These are phyloP conservation scores for Lasiurus borealis DNA, from an alignment of 2,113 vertebrate genomes.

Conservation along the genomic window DNA sequence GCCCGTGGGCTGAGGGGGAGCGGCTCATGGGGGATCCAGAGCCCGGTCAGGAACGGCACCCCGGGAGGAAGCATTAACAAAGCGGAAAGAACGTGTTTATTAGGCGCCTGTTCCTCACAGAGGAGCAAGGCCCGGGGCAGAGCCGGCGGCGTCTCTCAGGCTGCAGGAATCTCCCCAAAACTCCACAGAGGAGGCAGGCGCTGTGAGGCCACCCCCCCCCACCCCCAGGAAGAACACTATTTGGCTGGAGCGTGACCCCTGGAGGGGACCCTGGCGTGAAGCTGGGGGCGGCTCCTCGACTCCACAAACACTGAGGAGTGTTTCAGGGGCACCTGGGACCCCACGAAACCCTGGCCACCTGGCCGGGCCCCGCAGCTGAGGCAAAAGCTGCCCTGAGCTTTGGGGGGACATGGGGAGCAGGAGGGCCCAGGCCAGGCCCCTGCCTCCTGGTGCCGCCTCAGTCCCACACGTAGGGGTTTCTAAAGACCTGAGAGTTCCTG, in stretches of 20 bases:
- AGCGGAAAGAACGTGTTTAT: slow-evolving; percentile 78
- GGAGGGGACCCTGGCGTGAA: neutral
- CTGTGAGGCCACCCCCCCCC: neutral
- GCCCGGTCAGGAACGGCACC: slow-evolving; percentile 43
- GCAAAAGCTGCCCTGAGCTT: neutral
- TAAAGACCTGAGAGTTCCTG: slow-evolving; percentile 86
- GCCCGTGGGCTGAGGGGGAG: rapidly evolving
- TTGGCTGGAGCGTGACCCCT: neutral
- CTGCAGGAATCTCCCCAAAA: neutral
- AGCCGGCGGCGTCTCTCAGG: too few relatives aligned
- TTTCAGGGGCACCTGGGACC: neutral
- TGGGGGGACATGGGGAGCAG: too few relatives aligned
- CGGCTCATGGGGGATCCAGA: rapidly evolving
- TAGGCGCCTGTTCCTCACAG: slow-evolving; percentile 77
- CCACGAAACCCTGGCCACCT: neutral
- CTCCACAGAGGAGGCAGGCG: neutral
- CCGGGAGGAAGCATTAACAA: slow-evolving; percentile 60
- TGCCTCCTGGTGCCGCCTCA: neutral
- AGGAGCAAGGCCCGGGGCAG: slow-evolving; percentile 66
- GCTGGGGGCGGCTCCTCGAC: neutral
- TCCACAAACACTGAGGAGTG: slow-evolving; percentile 66
- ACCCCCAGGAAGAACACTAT: slow-evolving; percentile 64
- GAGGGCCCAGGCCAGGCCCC: neutral
- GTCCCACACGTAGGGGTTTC: slow-evolving; percentile 75
- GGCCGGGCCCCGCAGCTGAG: neutral